Evolutionary conservation across 2,888 invertebrate genomes (phyloP).

Genomic region (Hemaris fuciformis): DNA sequence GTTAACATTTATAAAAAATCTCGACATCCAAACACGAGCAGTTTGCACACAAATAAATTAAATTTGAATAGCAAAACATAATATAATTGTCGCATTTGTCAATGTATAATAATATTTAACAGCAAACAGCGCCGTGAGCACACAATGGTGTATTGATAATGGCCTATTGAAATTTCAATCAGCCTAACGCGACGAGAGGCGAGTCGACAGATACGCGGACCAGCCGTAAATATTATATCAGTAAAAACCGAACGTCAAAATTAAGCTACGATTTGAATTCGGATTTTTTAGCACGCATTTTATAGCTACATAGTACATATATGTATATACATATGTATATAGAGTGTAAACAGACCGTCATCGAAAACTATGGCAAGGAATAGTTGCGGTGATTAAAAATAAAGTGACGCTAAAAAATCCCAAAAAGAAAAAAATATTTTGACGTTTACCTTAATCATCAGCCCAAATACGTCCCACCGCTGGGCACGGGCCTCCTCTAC

Average conservation of each 20-base stretch:
- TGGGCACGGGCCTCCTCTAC: no score
- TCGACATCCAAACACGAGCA: neutral
- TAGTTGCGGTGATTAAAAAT: no score
- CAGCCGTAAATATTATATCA: neutral
- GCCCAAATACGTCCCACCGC: no score
- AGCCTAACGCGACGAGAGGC: slow-evolving; percentile 16
- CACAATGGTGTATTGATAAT: neutral
- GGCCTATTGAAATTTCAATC: slow-evolving; percentile 34
- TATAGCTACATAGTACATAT: no score
- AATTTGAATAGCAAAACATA: neutral
- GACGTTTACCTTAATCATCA: no score
- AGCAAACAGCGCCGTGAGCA: slow-evolving; percentile 9
- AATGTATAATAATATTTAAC: neutral
- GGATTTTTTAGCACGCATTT: neutral
- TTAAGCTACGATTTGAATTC: neutral
- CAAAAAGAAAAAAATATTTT: no score
- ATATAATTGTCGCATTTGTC: neutral
- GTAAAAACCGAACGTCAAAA: neutral
- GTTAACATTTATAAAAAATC: neutral
- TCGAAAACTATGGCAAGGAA: no score
- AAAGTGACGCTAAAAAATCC: no score
- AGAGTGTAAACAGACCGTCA: no score
- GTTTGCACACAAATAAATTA: neutral
- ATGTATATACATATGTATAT: no score
- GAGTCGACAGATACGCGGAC: neutral